Base-by-base conservation (phyloP, 2,888 invertebrate species). In the Cheilosia impressa region DNA sequence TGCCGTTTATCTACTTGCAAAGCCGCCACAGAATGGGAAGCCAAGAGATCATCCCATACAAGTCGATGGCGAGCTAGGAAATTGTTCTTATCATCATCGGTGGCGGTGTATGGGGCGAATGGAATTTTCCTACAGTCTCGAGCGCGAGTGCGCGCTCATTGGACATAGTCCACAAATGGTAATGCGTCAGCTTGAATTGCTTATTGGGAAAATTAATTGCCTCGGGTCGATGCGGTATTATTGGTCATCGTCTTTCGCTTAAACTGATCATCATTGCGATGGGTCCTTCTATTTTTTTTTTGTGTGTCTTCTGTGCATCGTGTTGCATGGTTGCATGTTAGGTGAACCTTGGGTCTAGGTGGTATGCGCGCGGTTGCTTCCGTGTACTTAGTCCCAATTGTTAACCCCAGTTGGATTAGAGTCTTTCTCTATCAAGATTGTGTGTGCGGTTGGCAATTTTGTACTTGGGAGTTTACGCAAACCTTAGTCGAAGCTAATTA, bases 191-290 rank as follows among this genome's bases (percentile, higher is more conserved):
- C 76, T 81, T 72, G 81, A 68, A 85, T 85, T 81, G 85, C 85
- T 85, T 85, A 85, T 85, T 85, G 85, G 85, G 85, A 85, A 85
- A 85, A 85, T 85, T 85, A 85, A 85, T 85, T 85, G 85, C 85
- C 85, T 77, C 81, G 72, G 85, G 85, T 77, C 85, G 81, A 85
- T 85, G 31, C 31, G 71, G 76, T 76, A 81, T 85, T 85, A 84
- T 84, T 84, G 84, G 75, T 84, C 84, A 80, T 84, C 80, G 78
- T 73, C 53, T 68, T 66, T 69, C 58, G 62, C 50, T 52, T 52
- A 68, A 76, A 66, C 80, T 66, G 75, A 80, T 84, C 80, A 53
- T 65, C 73, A 75, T 75, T 43, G 43, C 75, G 10, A 65, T 9
- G 38, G 34, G 17, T 60, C n/a, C 15, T 55, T 38, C 15, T 50